A percentile compares a stretch with the other conserved stretches of the same genome.
Evolutionary conservation across 2,797 vertebrate genomes (phyloP).

Genomic region (Spheniscus humboldti): DNA sequence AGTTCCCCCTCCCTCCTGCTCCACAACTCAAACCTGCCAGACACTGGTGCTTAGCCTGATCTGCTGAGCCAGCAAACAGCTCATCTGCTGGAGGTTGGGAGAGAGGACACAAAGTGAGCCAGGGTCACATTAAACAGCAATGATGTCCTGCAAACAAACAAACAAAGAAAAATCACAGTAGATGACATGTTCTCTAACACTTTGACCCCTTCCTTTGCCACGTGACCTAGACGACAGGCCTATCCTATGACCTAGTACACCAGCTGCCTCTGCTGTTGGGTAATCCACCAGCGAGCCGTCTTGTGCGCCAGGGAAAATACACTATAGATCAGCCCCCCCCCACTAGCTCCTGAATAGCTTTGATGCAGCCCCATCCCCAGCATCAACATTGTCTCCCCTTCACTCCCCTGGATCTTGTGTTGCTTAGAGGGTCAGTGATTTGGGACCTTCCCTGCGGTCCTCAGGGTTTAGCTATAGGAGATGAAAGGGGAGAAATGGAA

Average conservation of each 20-base stretch:
- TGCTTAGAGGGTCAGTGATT: not conserved
- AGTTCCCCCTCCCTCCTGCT: not conserved
- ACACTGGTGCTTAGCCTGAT: not conserved
- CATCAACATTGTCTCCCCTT: not conserved
- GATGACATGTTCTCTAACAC: not conserved
- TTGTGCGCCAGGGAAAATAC: not conserved
- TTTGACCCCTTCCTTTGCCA: conserved; percentile 31
- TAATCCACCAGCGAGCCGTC: accelerated
- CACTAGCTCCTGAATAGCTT: not conserved
- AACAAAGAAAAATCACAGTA: not conserved
- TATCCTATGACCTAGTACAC: not conserved
- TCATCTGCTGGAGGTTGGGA: not conserved
- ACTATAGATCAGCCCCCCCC: accelerated
- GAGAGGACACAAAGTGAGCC: not conserved
- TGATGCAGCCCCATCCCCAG: not conserved
- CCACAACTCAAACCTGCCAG: not conserved
- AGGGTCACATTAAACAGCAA: not conserved
- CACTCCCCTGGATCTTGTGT: not conserved
- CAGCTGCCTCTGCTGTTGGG: not conserved
- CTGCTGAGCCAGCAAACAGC: not conserved
- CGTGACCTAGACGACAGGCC: not conserved
- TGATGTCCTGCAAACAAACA: not conserved
- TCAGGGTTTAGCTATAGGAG: not conserved
- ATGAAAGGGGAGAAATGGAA: not conserved
- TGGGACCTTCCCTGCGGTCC: not conserved